Evolutionary conservation across 2,797 vertebrate species (phyloP).

Genomic region (Sphenopsis melanotis): DNA sequence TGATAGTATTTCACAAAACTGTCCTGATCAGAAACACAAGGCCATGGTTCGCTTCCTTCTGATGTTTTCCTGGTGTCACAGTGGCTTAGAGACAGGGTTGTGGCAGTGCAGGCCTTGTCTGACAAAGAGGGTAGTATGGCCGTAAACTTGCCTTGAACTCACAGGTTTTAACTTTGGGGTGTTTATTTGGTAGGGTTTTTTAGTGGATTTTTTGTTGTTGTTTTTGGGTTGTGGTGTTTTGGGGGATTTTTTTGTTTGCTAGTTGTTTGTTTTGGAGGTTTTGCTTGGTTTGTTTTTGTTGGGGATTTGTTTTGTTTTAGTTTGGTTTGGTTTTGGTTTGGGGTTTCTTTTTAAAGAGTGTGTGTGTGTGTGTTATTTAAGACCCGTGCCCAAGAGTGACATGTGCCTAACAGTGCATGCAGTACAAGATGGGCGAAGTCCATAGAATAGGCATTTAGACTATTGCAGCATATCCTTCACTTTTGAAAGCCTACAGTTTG

Average conservation of each 20-base stretch:
- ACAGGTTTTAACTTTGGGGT: not conserved
- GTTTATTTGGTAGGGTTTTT: not conserved
- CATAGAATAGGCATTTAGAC: not conserved
- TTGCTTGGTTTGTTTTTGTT: not conserved
- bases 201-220: too few species aligned
- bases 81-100: not conserved
- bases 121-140: not conserved
- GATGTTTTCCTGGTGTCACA: fast-evolving
- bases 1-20: not conserved
- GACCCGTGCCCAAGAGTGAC: not conserved
- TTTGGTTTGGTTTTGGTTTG: not conserved
- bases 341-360: too few species aligned
- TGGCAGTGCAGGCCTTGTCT: not conserved
- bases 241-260: not conserved
- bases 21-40: not conserved
- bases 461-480: not conserved
- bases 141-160: not conserved
- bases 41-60: fast-evolving
- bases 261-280: not conserved
- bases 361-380: not conserved
- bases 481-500: not conserved
- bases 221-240: not conserved
- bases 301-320: not conserved
- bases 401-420: not conserved
- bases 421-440: not conserved